phyloP scores from a whole-genome alignment of 2,113 vertebrate species.

The Lepus europaeus region DNA sequence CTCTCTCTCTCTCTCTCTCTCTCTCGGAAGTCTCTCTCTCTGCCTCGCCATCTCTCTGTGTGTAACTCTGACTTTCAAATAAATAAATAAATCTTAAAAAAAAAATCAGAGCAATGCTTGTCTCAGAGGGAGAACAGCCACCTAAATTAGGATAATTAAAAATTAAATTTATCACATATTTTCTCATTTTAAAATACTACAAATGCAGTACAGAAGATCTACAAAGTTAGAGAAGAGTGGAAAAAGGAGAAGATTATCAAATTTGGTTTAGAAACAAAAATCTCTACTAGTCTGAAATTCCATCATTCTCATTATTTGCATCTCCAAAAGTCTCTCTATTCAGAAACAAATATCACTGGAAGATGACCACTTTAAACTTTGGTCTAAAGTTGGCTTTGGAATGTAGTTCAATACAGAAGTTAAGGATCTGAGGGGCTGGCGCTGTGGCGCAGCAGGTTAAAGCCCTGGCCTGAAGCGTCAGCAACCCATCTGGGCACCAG shows the following conservation, averaged over 20 bases:
- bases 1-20: no score
- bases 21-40: no score
- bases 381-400: conserved; percentile 3
- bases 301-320: not conserved
- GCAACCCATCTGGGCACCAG: no score
- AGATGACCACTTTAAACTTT: not conserved
- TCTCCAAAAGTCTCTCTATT: conserved; percentile 4
- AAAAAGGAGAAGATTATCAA: not conserved
- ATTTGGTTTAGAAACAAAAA: not conserved
- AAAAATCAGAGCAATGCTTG: conserved; percentile 50
- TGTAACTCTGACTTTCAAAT: no score
- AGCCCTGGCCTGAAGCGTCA: no score
- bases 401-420: not conserved
- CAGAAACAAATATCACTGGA: not conserved
- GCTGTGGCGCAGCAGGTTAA: no score
- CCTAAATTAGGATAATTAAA: not conserved
- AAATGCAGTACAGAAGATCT: not conserved
- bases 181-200: not conserved
- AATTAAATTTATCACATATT: not conserved
- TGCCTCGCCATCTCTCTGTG: no score
- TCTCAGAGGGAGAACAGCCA: conserved; percentile 29
- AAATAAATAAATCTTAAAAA: no score
- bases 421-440: not conserved
- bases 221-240: not conserved
- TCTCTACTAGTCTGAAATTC: not conserved